Base-by-base conservation (phyloP, 2,797 vertebrate species). In the Sebastes itinus region DNA sequence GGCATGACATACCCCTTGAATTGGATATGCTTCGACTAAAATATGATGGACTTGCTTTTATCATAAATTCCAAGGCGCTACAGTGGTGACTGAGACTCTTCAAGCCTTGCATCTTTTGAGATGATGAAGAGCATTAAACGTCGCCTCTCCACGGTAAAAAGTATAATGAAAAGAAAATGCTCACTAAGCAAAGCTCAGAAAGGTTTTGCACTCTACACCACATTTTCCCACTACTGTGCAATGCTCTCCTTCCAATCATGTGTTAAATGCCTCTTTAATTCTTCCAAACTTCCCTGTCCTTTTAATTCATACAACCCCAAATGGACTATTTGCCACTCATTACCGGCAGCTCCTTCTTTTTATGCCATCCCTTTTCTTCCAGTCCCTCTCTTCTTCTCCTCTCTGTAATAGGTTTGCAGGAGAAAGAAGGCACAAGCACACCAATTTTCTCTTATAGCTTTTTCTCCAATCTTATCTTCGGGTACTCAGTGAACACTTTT, bases 1-100 rank as follows among this genome's bases (percentile, higher is more conserved):
- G 78, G 81, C 80, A 84, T 86, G 86, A 77, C 79, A 69, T 52
- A 71, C 75, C 75, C 61, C 68, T 67, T 72, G 75, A 90, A 87
- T 90, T 87, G 87, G 87, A 90, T 92, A 90, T 89, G 88, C 92
- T 79, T 85, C 81, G 61, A 75, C 69, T 83, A 68, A 84, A 92
- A 86, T 85, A 82, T 82, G 89, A 94, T 88, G 71, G 89, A 89
- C 85, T 84, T 69, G 75, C 82, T 82, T 64, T 89, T 87, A 81
- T 85, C 77, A 35, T 66, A 72, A 75, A 84, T 86, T 81, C 28
- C 61, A 82, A 78, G 66, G 68, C 30, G 64, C 63, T 28, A 25
- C 69, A 67, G 70, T 38, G 10, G 75, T 62, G 70, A 52, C 65
- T 25, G 72, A 82, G 62, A 75, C 74, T 84, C 79, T 38, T 77